phyloP scores from a whole-genome alignment of 1,140 invertebrate species.

The Bombus ignitus region DNA sequence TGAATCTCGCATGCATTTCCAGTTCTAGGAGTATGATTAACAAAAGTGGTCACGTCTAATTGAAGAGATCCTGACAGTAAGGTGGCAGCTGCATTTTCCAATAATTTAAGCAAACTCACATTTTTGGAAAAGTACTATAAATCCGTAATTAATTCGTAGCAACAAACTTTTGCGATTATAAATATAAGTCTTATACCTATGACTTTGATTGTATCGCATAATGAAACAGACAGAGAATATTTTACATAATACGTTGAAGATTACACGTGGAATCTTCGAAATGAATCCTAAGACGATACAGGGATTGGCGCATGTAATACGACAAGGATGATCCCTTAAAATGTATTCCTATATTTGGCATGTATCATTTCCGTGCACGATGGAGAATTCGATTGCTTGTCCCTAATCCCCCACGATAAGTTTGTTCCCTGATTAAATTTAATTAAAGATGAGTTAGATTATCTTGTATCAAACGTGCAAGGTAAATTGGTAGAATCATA shows the following conservation, averaged over 20 bases:
- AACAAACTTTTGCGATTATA: background rate
- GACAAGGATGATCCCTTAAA: background rate
- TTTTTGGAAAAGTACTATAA: background rate
- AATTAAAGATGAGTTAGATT: background rate
- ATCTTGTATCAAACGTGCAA: background rate
- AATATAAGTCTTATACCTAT: too few relatives aligned
- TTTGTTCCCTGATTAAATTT: background rate
- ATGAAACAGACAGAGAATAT: too few relatives aligned
- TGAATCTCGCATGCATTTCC: background rate
- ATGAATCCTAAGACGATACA: background rate
- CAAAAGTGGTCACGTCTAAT: background rate
- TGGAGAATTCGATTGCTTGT: background rate
- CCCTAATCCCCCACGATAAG: background rate
- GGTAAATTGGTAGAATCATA: background rate
- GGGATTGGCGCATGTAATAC: background rate
- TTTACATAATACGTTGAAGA: background rate
- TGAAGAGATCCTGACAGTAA: background rate
- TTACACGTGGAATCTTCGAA: background rate
- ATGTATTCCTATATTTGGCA: background rate
- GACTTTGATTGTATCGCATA: too few relatives aligned
- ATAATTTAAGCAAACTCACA: too few relatives aligned
- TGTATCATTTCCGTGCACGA: background rate
- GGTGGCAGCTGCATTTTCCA: too few relatives aligned
- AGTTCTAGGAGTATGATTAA: too few relatives aligned
- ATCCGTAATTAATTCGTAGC: background rate